Evolutionary conservation across 1,140 invertebrate species (phyloP).

Genomic region (Ceratoteleas bidentatus): DNA sequence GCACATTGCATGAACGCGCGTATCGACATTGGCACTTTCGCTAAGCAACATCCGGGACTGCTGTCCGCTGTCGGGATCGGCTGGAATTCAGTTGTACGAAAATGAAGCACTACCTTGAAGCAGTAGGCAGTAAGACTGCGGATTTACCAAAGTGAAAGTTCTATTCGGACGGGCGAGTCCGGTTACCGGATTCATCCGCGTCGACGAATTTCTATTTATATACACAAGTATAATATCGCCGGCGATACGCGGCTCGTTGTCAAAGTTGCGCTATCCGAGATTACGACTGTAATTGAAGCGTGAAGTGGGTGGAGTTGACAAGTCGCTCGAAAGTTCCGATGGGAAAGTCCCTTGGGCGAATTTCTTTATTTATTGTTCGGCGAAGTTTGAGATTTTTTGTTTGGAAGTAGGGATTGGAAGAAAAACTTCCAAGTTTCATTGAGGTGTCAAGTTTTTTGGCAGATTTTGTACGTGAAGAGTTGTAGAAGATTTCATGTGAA

Average conservation of each 20-base stretch:
- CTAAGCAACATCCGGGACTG: constrained; percentile 58
- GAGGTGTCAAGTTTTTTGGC: too few relatives aligned
- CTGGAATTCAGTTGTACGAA: constrained; percentile 59
- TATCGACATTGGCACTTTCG: constrained; percentile 49
- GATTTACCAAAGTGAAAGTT: constrained; percentile 61
- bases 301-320: neutral
- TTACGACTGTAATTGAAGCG: neutral
- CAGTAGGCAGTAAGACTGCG: constrained; percentile 30
- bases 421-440: too few relatives aligned
- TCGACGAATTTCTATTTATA: constrained; percentile 39
- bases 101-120: constrained; percentile 59
- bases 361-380: too few relatives aligned
- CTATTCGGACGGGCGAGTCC: constrained; percentile 38
- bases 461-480: too few relatives aligned
- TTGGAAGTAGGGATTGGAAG: too few relatives aligned
- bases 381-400: too few relatives aligned
- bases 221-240: constrained; percentile 4
- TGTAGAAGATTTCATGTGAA: too few relatives aligned
- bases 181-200: constrained; percentile 39
- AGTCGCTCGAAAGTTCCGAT: neutral
- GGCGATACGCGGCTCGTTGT: neutral
- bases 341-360: too few relatives aligned
- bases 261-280: neutral
- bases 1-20: neutral
- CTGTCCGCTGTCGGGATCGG: constrained; percentile 44